Evolutionary conservation across 2,888 invertebrate species (phyloP).

Genomic region (Drosophila aldrichi): DNA sequence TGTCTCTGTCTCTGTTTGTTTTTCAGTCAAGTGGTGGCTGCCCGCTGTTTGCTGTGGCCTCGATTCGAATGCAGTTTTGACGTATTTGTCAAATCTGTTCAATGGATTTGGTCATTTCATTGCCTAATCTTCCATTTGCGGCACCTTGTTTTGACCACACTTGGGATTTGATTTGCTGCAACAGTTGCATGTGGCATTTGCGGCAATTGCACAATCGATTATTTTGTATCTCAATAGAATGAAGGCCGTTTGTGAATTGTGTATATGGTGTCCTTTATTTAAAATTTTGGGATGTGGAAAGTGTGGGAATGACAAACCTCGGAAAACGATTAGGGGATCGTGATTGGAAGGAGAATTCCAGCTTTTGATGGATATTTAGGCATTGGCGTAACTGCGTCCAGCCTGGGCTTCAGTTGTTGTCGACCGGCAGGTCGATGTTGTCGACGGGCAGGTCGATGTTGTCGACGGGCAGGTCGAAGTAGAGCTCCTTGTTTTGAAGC

Average conservation of each 20-base stretch:
- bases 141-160: conserved; percentile 18
- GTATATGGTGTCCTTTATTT: not conserved
- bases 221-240: not conserved
- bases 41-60: not conserved
- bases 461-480: conserved; percentile 13
- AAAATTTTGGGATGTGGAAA: conserved; percentile 3
- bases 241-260: not conserved
- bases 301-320: not conserved
- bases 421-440: too few species aligned
- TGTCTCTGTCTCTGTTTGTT: not conserved
- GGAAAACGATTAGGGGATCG: not conserved
- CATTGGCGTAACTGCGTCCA: too few species aligned
- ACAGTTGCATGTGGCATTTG: conserved; percentile 6
- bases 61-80: conserved; percentile 26
- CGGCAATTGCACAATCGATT: not conserved
- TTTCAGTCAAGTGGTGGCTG: not conserved
- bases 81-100: conserved; percentile 1
- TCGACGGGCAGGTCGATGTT: conserved; percentile 15
- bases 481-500: not conserved
- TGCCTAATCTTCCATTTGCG: conserved; percentile 2
- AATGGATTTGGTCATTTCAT: conserved; percentile 2
- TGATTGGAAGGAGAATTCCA: not conserved
- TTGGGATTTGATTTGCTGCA: conserved; percentile 12
- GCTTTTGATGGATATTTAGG: not conserved
- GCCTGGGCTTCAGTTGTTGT: not conserved